Conservation (phyloP, 2,797 vertebrate genomes). For the Danio albolineatus region DNA sequence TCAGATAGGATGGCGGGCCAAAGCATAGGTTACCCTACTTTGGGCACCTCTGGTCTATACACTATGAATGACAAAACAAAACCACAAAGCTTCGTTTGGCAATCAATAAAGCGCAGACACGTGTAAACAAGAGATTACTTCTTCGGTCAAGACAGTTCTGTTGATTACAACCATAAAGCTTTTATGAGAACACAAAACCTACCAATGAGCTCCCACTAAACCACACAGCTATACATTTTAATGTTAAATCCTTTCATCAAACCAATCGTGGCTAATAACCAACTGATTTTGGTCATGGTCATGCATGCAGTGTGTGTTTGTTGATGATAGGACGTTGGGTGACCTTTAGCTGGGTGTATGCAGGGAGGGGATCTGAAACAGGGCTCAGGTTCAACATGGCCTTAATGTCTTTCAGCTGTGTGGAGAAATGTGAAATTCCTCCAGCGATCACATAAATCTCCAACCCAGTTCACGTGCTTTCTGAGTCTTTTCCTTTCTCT, state of each 20-base stretch:
- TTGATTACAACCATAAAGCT: not conserved
- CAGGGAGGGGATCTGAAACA: conserved; percentile 46
- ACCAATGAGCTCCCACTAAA: not conserved
- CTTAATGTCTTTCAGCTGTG: conserved; percentile 69
- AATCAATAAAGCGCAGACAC: not conserved
- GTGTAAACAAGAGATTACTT: not conserved
- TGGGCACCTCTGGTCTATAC: too few species aligned
- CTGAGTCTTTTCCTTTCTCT: conserved; percentile 12
- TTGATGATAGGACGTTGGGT: conserved; percentile 38
- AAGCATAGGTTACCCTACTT: too few species aligned
- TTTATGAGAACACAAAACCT: not conserved
- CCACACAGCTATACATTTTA: not conserved
- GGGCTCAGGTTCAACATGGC: conserved; percentile 50
- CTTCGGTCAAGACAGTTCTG: not conserved
- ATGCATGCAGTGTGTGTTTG: conserved; percentile 8
- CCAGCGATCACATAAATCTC: conserved; percentile 60
- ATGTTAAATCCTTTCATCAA: conserved; percentile 2
- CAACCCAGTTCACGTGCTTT: conserved; percentile 34
- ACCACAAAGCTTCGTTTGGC: not conserved
- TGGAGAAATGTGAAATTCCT: conserved; percentile 62
- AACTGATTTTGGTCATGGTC: conserved; percentile 15
- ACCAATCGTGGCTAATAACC: not conserved
- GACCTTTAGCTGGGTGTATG: conserved; percentile 55
- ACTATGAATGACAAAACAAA: not conserved
- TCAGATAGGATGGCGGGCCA: too few species aligned